These are phyloP conservation scores for Rhyacophila evoluta DNA, from an alignment of 2,888 invertebrate species.

Conservation along the genomic window DNA sequence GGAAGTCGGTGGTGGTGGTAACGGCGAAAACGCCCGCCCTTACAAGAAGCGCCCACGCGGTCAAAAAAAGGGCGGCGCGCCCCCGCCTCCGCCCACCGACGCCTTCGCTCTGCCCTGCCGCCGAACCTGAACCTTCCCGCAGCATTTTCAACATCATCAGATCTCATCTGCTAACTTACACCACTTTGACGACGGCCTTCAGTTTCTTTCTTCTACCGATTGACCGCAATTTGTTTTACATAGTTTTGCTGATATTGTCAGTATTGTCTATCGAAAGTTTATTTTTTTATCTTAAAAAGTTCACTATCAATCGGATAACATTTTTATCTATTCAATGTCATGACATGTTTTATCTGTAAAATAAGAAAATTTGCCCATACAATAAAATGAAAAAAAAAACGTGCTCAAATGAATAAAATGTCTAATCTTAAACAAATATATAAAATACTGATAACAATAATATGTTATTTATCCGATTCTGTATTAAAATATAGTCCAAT, in stretches of 20 bases:
- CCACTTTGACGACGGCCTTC: not conserved
- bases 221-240: not conserved
- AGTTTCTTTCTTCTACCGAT: not conserved
- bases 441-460: too few relatives aligned
- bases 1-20: constrained; percentile 68
- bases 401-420: too few relatives aligned
- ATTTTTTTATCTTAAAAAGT: too few relatives aligned
- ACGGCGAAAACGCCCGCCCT: constrained; percentile 55
- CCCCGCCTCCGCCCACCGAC: constrained; percentile 1
- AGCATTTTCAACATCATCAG: constrained; percentile 9
- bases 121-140: constrained; percentile 18
- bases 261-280: not conserved
- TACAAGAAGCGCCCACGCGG: constrained; percentile 17
- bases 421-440: too few relatives aligned
- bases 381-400: too few relatives aligned
- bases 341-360: constrained; percentile 14
- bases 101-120: constrained; percentile 6
- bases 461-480: too few relatives aligned
- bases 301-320: not conserved
- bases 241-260: not conserved
- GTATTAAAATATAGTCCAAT: too few relatives aligned
- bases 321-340: not conserved
- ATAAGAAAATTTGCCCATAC: too few relatives aligned
- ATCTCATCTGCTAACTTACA: constrained; percentile 1
- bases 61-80: constrained; percentile 25